A percentile compares a stretch with the other conserved stretches of the same genome.
Conservation (phyloP, 2,797 vertebrate species). For the Leptodactylus fallax region DNA sequence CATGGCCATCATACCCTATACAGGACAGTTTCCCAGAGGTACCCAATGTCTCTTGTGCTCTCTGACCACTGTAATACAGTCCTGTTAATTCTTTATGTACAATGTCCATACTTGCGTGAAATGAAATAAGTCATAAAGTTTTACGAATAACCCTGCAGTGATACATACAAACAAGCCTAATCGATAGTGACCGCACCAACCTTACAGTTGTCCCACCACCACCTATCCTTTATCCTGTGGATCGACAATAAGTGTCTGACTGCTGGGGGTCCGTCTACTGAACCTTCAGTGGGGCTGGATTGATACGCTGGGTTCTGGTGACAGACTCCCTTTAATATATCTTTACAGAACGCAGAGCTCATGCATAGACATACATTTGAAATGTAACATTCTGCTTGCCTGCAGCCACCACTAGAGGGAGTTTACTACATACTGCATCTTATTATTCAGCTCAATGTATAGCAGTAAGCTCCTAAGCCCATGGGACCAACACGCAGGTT, state of each 20-base stretch:
- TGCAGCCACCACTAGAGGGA: background rate
- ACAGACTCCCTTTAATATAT: too few relatives aligned
- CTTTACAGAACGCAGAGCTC: background rate
- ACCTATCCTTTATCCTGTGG: too few relatives aligned
- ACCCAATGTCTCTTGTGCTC: background rate
- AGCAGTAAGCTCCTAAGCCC: background rate
- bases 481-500: background rate
- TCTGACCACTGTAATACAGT: background rate
- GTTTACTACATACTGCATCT: background rate
- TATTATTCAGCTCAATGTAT: background rate
- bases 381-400: background rate
- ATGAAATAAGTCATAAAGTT: background rate
- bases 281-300: too few relatives aligned
- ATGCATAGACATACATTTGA: background rate
- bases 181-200: background rate
- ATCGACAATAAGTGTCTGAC: too few relatives aligned
- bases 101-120: background rate
- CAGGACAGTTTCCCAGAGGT: background rate
- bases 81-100: background rate
- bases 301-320: too few relatives aligned
- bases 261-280: too few relatives aligned
- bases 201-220: too few relatives aligned
- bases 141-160: too few relatives aligned
- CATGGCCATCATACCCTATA: background rate
- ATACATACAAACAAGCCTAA: too few relatives aligned